phyloP scores from a whole-genome alignment of 35 echinoderm and acorn worm species.

The Eucidaris tribuloides region DNA sequence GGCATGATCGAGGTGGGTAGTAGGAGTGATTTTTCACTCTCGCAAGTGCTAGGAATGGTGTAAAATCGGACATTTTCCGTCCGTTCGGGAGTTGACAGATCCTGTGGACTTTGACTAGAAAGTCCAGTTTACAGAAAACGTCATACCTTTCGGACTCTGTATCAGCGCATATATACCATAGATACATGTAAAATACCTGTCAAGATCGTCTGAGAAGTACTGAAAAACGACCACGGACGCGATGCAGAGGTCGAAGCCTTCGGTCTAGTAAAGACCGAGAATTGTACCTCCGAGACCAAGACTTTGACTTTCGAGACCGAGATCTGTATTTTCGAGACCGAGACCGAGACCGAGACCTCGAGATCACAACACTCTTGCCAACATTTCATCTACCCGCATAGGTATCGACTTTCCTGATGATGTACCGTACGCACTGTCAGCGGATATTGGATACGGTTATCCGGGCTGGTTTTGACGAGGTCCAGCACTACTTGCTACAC shows the following conservation, averaged over 20 bases:
- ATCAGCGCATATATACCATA: too few relatives aligned
- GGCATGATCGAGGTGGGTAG: too few relatives aligned
- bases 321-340: neutral
- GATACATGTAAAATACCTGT: too few relatives aligned
- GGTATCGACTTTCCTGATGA: constrained; percentile 72
- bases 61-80: too few relatives aligned
- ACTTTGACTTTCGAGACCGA: neutral
- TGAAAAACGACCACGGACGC: neutral
- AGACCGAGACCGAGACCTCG: neutral
- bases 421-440: constrained; percentile 82
- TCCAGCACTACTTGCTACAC: constrained; percentile 63
- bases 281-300: neutral
- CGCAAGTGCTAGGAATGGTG: too few relatives aligned
- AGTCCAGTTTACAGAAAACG: too few relatives aligned
- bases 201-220: too few relatives aligned
- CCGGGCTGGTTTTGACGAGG: constrained; percentile 65
- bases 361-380: neutral
- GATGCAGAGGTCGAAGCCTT: neutral
- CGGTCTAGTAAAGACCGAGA: neutral
- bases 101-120: too few relatives aligned
- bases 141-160: too few relatives aligned
- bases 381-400: neutral
- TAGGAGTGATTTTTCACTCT: too few relatives aligned
- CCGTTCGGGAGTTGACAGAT: too few relatives aligned
- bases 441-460: constrained; percentile 71